These are phyloP conservation scores for Agrochola litura DNA, from an alignment of 2,888 invertebrate genomes.

Conservation along the genomic window DNA sequence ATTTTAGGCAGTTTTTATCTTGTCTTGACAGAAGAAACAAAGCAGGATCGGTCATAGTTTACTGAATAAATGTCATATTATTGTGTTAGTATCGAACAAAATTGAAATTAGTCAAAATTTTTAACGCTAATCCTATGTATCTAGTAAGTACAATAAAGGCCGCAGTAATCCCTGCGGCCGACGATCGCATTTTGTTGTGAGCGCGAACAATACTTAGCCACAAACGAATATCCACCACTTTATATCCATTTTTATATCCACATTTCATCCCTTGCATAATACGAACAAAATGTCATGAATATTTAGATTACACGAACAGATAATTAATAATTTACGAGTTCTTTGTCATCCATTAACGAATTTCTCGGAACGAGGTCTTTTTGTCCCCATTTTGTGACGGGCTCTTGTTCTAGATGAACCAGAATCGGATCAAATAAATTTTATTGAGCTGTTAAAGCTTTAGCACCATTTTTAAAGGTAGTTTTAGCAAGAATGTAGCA, in stretches of 20 bases:
- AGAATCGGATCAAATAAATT: not conserved
- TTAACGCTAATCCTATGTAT: slow-evolving; percentile 39
- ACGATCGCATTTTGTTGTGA: slow-evolving; percentile 24
- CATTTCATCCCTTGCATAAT: slow-evolving; percentile 43
- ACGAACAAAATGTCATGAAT: slow-evolving; percentile 50
- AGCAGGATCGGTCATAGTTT: slow-evolving; percentile 11
- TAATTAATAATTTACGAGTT: slow-evolving; percentile 67
- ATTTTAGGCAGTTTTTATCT: not conserved
- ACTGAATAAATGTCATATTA: slow-evolving; percentile 16
- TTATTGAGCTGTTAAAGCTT: slow-evolving; percentile 9
- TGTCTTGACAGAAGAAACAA: not conserved
- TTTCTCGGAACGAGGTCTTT: slow-evolving; percentile 71
- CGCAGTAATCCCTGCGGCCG: slow-evolving; percentile 39
- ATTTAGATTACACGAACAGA: slow-evolving; percentile 45
- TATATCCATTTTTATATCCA: not conserved
- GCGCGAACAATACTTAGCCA: slow-evolving; percentile 31
- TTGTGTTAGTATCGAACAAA: slow-evolving; percentile 7
- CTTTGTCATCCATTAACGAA: slow-evolving; percentile 77
- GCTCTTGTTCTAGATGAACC: slow-evolving; percentile 3
- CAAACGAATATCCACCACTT: slow-evolving; percentile 32
- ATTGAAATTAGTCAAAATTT: slow-evolving; percentile 37
- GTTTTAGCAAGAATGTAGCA: not conserved
- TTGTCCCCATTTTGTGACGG: slow-evolving; percentile 57
- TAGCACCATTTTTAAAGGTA: not conserved
- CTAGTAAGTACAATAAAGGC: slow-evolving; percentile 34